phyloP scores from a whole-genome alignment of 2,888 invertebrate species.

The Oegoconia quadripuncta region DNA sequence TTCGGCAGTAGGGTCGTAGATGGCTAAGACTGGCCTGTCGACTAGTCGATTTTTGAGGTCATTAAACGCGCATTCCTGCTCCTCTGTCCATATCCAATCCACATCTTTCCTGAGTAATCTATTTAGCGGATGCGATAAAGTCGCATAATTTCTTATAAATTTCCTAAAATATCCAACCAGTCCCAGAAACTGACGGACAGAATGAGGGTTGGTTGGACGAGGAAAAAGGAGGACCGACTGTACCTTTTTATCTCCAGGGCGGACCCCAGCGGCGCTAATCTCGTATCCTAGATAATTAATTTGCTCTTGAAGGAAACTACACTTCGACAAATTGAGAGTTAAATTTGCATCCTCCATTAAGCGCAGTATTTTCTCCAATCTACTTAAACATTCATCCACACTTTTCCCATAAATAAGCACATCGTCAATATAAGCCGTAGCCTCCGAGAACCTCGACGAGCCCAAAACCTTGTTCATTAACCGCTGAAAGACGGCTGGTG shows the following conservation, averaged over 20 bases:
- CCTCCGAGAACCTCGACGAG: not conserved
- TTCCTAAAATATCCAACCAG: conserved; percentile 28
- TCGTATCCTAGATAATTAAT: not conserved
- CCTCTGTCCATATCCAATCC: conserved; percentile 16
- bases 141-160: conserved; percentile 24
- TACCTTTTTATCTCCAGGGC: conserved; percentile 18
- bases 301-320: too few species aligned
- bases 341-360: not conserved
- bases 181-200: conserved; percentile 34
- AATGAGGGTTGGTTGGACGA: conserved; percentile 27
- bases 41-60: conserved; percentile 14
- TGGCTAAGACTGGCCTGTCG: conserved; percentile 24
- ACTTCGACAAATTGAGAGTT: not conserved
- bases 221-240: conserved; percentile 28
- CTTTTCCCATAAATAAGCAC: not conserved
- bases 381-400: not conserved
- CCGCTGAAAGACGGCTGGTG: too few species aligned
- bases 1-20: conserved; percentile 28
- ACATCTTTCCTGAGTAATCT: conserved; percentile 12
- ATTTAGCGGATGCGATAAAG: conserved; percentile 20
- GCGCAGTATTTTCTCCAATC: not conserved
- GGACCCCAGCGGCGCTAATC: not conserved
- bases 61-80: conserved; percentile 14
- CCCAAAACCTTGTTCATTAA: not conserved
- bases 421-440: conserved; percentile 8